Evolutionary conservation across 1,140 invertebrate species (phyloP), one percentile per base, ranked within the genome.

Genomic region (Teleopsis dalmanni): DNA sequence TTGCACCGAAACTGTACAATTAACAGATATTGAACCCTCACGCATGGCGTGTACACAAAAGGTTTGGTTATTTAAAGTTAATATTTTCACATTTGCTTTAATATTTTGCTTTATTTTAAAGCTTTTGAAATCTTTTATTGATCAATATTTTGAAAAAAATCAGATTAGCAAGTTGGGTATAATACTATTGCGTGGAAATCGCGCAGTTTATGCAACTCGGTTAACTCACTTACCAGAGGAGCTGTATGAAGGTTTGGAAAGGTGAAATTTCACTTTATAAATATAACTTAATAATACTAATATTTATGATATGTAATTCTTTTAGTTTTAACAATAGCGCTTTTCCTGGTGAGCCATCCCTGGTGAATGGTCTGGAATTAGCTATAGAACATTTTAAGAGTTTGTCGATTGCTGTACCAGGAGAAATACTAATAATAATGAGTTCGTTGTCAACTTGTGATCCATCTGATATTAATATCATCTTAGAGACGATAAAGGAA

Each of bases 121-220:
- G 89, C 73, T 96, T 21, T 65, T 98, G 42, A 90, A 97, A 75
- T 81, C 83, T 53, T 99, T 98, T 72, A 83, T 98, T 46, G 88
- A 95, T 56, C 93, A 97, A 73, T 98, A 90, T 69, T 96, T 98
- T 73, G 94, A 98, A 73, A 91, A 97, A 74, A 99, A 98, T 76
- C 96, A 95, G 29, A 93, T 99, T 42, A 95, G 92, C 71, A 95
- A 99, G 73, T 73, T 99, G 35, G 95, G 95, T 18, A 76, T 98
- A 38, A 88, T 99, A 56, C 73, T 84, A 11, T 90, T 94, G 48
- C 85, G 86, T 59, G 95, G 96, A 60, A 98, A 97, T 73, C 77
- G 92, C 59, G 91, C 93, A 14, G 94, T 98, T 65, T 93, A 88
- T 75, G 67, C 95, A 5, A 85, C 87, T 48, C 91, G 95, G 54